phyloP scores from a whole-genome alignment of 2,797 vertebrate species.

The Halcyon leucocephala region DNA sequence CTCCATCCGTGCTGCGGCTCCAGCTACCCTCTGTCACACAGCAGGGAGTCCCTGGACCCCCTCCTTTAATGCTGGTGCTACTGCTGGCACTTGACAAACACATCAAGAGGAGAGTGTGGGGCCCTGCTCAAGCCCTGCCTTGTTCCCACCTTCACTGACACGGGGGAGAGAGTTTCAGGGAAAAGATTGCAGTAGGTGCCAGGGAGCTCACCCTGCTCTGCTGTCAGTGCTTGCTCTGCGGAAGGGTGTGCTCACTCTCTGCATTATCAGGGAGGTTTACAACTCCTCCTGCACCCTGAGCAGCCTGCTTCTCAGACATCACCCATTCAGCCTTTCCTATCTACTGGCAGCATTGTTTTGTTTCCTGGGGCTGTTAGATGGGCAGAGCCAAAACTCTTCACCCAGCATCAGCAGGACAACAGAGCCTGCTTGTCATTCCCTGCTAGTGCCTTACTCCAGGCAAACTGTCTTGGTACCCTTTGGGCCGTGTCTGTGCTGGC shows the following conservation, averaged over 20 bases:
- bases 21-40: rapidly evolving
- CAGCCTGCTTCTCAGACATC: not conserved
- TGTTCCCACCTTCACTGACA: not conserved
- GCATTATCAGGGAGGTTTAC: not conserved
- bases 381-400: not conserved
- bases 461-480: not conserved
- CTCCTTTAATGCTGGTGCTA: not conserved
- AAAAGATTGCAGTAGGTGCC: not conserved
- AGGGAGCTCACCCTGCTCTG: not conserved
- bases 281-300: not conserved
- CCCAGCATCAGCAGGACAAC: not conserved
- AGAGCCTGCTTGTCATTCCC: not conserved
- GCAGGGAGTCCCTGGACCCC: not conserved
- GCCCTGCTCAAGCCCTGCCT: not conserved
- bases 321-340: not conserved
- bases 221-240: not conserved
- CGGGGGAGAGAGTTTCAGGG: not conserved
- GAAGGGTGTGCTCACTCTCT: not conserved
- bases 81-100: not conserved
- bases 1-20: not conserved
- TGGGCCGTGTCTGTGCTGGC: not conserved
- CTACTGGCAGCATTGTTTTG: not conserved
- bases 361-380: not conserved
- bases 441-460: not conserved
- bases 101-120: not conserved